phyloP scores from a whole-genome alignment of 2,113 vertebrate genomes.

The Paedocypris sp. region DNA sequence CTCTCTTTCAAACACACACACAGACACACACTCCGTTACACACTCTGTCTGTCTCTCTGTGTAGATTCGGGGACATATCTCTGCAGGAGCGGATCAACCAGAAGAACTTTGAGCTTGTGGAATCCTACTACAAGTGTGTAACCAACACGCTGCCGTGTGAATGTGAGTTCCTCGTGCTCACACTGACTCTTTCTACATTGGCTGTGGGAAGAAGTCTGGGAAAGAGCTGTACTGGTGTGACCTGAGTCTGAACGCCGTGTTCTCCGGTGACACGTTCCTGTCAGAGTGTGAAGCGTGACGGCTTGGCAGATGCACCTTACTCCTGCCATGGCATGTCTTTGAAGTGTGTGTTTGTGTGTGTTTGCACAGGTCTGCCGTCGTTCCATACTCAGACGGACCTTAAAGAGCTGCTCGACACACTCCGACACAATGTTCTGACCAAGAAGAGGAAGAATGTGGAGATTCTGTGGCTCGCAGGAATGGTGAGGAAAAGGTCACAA shows the following conservation, averaged over 20 bases:
- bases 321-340: background rate
- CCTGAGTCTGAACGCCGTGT: too few species aligned
- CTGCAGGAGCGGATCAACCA: conserved; percentile 96
- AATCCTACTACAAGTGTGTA: conserved; percentile 83
- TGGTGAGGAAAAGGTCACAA: too few species aligned
- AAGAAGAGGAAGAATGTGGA: conserved; percentile 98
- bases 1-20: too few species aligned
- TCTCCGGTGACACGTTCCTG: background rate
- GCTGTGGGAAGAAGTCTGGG: too few species aligned
- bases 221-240: too few species aligned
- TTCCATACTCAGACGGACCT: conserved; percentile 87
- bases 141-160: conserved; percentile 81
- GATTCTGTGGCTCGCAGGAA: conserved; percentile 89
- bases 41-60: conserved; percentile 9
- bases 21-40: background rate
- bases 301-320: background rate
- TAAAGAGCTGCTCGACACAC: conserved; percentile 86
- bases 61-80: conserved; percentile 94
- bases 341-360: background rate
- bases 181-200: too few species aligned
- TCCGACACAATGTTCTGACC: conserved; percentile 87
- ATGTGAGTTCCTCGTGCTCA: conserved; percentile 72
- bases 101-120: conserved; percentile 84
- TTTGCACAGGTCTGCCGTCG: conserved; percentile 72
- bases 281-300: background rate